Base-by-base conservation (phyloP, 2,797 vertebrate species). In the Eulemur rubriventer region DNA sequence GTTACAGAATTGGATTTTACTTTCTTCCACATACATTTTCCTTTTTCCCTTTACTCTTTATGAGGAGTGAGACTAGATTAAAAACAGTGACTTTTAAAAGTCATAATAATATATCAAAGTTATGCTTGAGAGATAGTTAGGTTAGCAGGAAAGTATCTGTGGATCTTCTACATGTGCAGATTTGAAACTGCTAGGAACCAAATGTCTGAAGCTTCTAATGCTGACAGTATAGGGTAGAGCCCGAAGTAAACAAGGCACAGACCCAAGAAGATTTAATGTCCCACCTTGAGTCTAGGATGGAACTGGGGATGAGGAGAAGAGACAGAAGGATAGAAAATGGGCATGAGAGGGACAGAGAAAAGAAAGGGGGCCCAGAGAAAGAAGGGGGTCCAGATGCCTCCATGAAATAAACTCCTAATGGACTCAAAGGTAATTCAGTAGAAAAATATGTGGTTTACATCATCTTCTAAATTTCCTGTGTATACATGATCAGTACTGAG, bases 341-440 rank as follows among this genome's bases (percentile, higher is more conserved):
- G 16, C 7, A 38, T 78, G 72, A 11, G 12, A 83, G 18, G n/a
- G 35, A 91, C 48, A 69, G 30, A 67, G 26, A 61, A 81, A 69
- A 70, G 24, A 85, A 82, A 76, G 35, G 24, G 13, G 38, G 0
- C 16, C 22, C 33, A 72, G 28, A 57, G 9, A 91, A 46, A 73
- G n/a, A 75, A 50, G 6, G 11, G 9, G 17, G 65, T 41, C 61
- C 2, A 22, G 33, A 65, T 85, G 16, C 4, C 73, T 61, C 43
- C 13, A 41, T 30, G 4, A 75, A 83, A 46, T 61, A 78, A 85
- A 72, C 38, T 76, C 55, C 33, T 73, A 89, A 82, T 59, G n/a
- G 52, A 79, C 38, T 70, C n/a, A 73, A 65, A 96, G 28, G 26
- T 41, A 97, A 95, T 72, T 96, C 38, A 48, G 14, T 72, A 33